Conservation (phyloP, 1,140 invertebrate genomes). For the Brachionus manjavacas region DNA sequence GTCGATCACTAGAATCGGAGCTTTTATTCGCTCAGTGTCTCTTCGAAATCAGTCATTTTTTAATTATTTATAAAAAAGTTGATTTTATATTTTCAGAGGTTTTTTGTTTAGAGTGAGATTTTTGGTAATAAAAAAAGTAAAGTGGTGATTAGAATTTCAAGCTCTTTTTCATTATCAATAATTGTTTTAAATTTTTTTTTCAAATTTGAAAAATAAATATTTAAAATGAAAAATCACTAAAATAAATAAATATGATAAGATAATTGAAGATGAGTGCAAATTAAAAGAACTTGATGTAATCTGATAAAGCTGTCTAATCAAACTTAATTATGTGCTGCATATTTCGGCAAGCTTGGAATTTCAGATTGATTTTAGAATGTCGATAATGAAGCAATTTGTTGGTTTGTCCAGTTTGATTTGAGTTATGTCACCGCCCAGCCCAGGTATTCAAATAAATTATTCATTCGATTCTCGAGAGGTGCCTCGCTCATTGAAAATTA, state of each 20-base stretch:
- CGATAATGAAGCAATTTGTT: neutral
- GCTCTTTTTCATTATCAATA: no score
- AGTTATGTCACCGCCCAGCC: neutral
- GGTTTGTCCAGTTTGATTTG: neutral
- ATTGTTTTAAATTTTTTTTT: no score
- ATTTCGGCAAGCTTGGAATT: neutral
- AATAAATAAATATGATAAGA: neutral
- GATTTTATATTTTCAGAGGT: no score
- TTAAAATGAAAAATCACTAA: no score
- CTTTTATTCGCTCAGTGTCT: no score
- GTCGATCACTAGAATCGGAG: no score
- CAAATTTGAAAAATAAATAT: no score
- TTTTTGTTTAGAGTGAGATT: no score
- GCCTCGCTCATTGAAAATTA: neutral
- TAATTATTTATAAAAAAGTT: no score
- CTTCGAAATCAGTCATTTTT: no score
- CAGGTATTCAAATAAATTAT: neutral
- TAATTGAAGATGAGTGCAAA: neutral
- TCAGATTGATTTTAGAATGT: neutral
- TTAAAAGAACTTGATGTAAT: neutral
- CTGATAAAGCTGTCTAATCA: neutral
- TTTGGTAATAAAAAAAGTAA: no score
- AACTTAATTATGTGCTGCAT: neutral
- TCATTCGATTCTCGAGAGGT: neutral
- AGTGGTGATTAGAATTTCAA: no score